phyloP scores from a whole-genome alignment of 2,113 vertebrate genomes.

The Hyperoodon ampullatus region DNA sequence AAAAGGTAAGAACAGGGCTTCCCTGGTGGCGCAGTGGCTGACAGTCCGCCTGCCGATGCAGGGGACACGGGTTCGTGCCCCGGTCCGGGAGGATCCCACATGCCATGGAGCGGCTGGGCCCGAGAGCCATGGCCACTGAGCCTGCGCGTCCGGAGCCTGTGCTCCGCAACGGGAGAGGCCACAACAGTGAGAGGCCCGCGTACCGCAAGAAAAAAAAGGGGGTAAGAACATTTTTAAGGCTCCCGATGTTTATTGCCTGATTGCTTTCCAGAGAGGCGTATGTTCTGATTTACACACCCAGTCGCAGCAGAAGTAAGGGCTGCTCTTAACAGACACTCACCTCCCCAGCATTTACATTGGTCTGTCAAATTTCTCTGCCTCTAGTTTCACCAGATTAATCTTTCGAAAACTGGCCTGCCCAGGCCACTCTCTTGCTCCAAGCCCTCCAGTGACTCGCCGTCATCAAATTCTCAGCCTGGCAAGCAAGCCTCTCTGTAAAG shows the following conservation, averaged over 20 bases:
- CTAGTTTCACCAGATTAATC: not conserved
- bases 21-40: no score
- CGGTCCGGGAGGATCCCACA: no score
- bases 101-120: no score
- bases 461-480: not conserved
- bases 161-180: no score
- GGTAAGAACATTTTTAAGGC: not conserved
- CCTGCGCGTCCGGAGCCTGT: no score
- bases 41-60: no score
- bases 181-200: no score
- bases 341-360: not conserved
- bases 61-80: no score
- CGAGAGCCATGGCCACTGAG: no score
- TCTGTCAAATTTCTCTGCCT: not conserved
- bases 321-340: not conserved
- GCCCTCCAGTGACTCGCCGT: no score
- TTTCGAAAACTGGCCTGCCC: not conserved
- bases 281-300: not conserved
- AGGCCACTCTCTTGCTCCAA: not conserved
- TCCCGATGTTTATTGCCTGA: not conserved
- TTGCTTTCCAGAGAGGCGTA: not conserved
- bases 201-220: no score
- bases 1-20: not conserved
- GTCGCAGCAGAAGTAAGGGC: not conserved
- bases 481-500: not conserved